Percentiles rank a stretch among this genome's conserved stretches.
Evolutionary conservation across 2,888 invertebrate species (phyloP).

Genomic region (Nematopogon swammerdamellus): DNA sequence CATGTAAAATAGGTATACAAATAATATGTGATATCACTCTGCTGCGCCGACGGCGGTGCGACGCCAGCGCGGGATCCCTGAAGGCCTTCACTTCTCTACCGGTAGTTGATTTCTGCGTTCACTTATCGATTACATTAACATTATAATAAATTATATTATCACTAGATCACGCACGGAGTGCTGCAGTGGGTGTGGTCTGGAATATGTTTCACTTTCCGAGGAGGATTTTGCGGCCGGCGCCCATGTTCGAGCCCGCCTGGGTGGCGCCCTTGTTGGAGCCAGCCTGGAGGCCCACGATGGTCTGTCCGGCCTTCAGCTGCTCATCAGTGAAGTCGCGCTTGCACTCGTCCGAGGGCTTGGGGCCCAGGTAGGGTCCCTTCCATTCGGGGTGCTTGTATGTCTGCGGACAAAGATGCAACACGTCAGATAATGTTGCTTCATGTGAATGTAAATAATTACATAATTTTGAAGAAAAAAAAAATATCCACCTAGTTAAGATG

Average conservation of each 20-base stretch:
- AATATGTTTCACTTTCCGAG: slow-evolving; percentile 72
- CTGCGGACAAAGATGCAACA: slow-evolving; percentile 46
- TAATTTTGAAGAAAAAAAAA: too few species aligned
- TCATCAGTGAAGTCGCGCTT: slow-evolving; percentile 94
- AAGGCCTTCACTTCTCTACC: too few species aligned
- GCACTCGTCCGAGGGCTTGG: slow-evolving; percentile 92
- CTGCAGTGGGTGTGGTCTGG: background rate
- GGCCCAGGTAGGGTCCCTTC: slow-evolving; percentile 87
- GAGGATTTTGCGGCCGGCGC: slow-evolving; percentile 87
- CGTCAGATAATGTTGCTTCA: too few species aligned
- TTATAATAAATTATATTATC: background rate
- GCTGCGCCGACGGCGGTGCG: background rate
- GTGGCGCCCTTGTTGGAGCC: slow-evolving; percentile 95
- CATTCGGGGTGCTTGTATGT: slow-evolving; percentile 83
- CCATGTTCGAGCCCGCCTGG: slow-evolving; percentile 87
- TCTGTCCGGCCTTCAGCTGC: slow-evolving; percentile 83
- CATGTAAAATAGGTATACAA: background rate
- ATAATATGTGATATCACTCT: background rate
- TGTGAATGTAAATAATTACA: too few species aligned
- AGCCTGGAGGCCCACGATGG: slow-evolving; percentile 90
- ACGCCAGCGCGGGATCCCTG: too few species aligned
- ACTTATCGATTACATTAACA: background rate
- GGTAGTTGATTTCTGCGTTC: too few species aligned
- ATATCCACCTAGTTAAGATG: too few species aligned
- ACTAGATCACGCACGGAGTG: background rate